A percentile compares a stretch with the other conserved stretches of the same genome.
Evolutionary conservation across 1,140 invertebrate genomes (phyloP).

Genomic region (Cheumatopsyche charites): DNA sequence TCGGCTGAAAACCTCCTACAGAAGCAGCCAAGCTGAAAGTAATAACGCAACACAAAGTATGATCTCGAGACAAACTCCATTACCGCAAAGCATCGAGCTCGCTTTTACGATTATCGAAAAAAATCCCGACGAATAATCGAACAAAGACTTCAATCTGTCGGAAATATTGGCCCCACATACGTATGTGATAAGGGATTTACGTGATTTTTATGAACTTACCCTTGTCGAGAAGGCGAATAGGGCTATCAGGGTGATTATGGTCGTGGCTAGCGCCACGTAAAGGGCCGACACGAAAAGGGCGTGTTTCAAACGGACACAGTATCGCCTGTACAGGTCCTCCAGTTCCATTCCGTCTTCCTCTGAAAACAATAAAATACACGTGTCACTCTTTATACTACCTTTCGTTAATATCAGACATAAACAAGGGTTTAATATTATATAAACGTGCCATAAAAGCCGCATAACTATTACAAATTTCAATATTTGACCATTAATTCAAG

Average conservation of each 20-base stretch:
- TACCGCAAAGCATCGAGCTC: too few species aligned
- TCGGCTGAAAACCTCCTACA: too few species aligned
- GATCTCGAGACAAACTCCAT: too few species aligned
- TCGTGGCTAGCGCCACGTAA: conserved; percentile 60
- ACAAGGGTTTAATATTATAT: neutral
- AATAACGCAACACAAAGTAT: too few species aligned
- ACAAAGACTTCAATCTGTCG: too few species aligned
- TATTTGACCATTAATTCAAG: too few species aligned
- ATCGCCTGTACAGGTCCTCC: conserved; percentile 68
- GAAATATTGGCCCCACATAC: too few species aligned
- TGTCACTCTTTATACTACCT: neutral
- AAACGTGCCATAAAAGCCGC: neutral
- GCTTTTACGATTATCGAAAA: too few species aligned
- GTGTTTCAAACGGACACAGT: conserved; percentile 69
- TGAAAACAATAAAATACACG: conserved; percentile 54
- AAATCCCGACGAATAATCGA: too few species aligned
- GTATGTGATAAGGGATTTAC: too few species aligned
- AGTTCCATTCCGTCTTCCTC: conserved; percentile 67
- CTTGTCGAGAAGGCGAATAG: conserved; percentile 54
- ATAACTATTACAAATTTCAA: too few species aligned
- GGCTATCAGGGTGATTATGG: conserved; percentile 58
- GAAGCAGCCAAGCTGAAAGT: too few species aligned
- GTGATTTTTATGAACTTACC: conserved; percentile 4
- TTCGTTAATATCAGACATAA: neutral
- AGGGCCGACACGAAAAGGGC: conserved; percentile 68